Conservation (phyloP, 2,888 invertebrate genomes). For the Syritta pipiens region DNA sequence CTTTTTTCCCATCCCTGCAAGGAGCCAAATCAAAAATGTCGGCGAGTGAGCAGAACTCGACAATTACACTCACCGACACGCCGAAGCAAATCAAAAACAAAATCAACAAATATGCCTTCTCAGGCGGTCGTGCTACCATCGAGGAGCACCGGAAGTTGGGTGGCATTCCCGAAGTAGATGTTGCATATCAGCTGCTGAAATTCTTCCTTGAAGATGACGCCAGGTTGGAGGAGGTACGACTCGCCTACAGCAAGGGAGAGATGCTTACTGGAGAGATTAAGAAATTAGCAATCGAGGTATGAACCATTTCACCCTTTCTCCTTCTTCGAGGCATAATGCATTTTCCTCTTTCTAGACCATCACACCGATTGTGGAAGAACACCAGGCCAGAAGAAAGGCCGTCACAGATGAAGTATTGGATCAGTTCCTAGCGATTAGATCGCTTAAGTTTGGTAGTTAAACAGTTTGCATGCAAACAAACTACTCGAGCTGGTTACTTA, state of each 20-base stretch:
- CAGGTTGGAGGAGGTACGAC: constrained; percentile 85
- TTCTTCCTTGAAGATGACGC: constrained; percentile 98
- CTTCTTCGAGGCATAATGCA: too few relatives aligned
- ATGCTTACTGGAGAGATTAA: constrained; percentile 97
- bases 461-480: background rate
- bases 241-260: constrained; percentile 83
- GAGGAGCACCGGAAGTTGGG: constrained; percentile 95
- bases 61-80: constrained; percentile 97
- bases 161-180: constrained; percentile 98
- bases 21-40: constrained; percentile 99
- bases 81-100: constrained; percentile 97
- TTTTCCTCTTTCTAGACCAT: constrained; percentile 79
- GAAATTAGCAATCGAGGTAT: constrained; percentile 88
- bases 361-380: constrained; percentile 88
- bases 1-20: constrained; percentile 96
- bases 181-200: constrained; percentile 94
- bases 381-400: constrained; percentile 88
- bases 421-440: constrained; percentile 91
- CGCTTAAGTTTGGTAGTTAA: constrained; percentile 82
- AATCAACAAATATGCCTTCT: constrained; percentile 98
- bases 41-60: constrained; percentile 94
- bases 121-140: constrained; percentile 94
- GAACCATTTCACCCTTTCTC: too few relatives aligned
- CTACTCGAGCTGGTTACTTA: background rate
- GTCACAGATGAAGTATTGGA: constrained; percentile 92